Percentiles rank a stretch among this genome's conserved stretches.
Conservation (phyloP, 2,797 vertebrate genomes). For the Coracias cyanogaster region DNA sequence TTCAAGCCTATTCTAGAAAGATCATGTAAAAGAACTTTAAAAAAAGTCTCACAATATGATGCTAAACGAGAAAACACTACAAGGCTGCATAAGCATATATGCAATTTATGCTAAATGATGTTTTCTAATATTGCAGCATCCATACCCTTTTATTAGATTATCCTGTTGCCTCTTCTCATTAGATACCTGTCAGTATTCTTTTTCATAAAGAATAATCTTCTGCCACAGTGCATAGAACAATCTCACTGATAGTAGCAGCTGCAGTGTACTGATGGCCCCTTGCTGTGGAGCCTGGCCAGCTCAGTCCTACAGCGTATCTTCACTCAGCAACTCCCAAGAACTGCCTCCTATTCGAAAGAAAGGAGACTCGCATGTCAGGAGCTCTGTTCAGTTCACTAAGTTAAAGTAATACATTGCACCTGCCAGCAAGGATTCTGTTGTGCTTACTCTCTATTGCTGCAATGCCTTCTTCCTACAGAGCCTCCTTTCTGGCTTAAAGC, state of each 20-base stretch:
- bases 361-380: background rate
- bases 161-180: background rate
- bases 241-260: conserved; percentile 9
- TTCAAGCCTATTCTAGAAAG: background rate
- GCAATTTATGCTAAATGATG: background rate
- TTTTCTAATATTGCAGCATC: background rate
- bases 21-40: background rate
- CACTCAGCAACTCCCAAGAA: background rate
- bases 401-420: conserved; percentile 35
- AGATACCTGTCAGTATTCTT: background rate
- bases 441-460: background rate
- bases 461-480: background rate
- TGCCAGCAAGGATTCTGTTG: conserved; percentile 32
- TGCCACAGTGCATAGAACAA: background rate
- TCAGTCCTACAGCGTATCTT: background rate
- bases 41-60: background rate
- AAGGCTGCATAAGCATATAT: background rate
- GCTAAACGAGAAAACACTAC: background rate
- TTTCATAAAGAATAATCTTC: background rate
- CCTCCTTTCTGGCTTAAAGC: background rate
- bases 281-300: background rate
- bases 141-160: background rate
- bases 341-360: background rate
- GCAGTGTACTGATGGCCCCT: background rate
- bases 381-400: background rate